phyloP scores from a whole-genome alignment of 2,888 invertebrate genomes.

The Cosmopolites sordidus region DNA sequence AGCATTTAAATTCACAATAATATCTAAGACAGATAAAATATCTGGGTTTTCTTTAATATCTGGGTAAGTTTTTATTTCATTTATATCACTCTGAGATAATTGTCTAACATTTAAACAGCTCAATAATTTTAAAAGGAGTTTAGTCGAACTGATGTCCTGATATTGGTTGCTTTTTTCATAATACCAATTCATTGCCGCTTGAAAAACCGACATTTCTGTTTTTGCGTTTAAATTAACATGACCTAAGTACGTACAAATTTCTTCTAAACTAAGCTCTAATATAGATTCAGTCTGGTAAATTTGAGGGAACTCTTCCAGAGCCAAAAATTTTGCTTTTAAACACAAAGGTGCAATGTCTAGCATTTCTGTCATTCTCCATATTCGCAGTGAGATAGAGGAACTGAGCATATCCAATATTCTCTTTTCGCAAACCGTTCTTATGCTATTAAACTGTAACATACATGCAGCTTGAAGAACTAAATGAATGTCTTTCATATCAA shows the following conservation, averaged over 20 bases:
- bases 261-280: conserved; percentile 38
- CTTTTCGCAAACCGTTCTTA: conserved; percentile 38
- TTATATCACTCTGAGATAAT: conserved; percentile 33
- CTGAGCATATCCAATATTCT: conserved; percentile 33
- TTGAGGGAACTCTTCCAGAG: conserved; percentile 39
- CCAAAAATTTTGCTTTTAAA: conserved; percentile 43
- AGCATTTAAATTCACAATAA: conserved; percentile 31
- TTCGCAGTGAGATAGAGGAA: conserved; percentile 39
- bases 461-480: conserved; percentile 44
- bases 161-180: conserved; percentile 34
- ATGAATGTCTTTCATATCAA: conserved; percentile 39
- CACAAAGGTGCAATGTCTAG: conserved; percentile 38
- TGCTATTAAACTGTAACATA: conserved; percentile 46
- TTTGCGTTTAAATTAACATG: conserved; percentile 37
- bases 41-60: conserved; percentile 34
- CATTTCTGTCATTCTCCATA: conserved; percentile 41
- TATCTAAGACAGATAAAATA: conserved; percentile 35
- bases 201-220: conserved; percentile 43
- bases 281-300: conserved; percentile 38
- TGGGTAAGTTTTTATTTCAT: conserved; percentile 37
- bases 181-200: conserved; percentile 45
- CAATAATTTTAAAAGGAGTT: conserved; percentile 37
- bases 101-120: conserved; percentile 40
- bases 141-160: conserved; percentile 15
- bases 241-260: conserved; percentile 43